Evolutionary conservation across 2,888 invertebrate species (phyloP).

Genomic region (Dicyrtoma fusca): DNA sequence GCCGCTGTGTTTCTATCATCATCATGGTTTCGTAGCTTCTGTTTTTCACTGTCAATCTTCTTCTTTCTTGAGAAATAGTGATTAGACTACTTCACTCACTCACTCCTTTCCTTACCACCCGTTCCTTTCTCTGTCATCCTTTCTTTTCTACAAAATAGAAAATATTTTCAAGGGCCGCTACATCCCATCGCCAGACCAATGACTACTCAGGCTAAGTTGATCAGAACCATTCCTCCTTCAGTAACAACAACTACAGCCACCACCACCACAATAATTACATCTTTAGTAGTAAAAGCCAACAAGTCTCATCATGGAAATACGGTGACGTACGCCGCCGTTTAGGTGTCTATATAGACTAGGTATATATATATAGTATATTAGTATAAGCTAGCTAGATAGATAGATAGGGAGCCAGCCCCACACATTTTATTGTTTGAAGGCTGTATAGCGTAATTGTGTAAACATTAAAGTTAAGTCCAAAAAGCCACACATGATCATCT

Average conservation of each 20-base stretch:
- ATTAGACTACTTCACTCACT: background rate
- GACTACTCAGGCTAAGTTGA: no score
- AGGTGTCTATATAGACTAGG: background rate
- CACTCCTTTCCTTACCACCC: slow-evolving; percentile 2
- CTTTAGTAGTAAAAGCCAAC: no score
- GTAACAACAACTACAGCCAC: no score
- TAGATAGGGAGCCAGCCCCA: no score
- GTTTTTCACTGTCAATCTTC: background rate
- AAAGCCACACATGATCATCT: no score
- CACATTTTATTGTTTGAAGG: background rate
- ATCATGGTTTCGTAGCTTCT: no score
- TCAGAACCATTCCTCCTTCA: no score
- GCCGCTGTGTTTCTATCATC: background rate
- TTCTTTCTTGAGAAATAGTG: slow-evolving; percentile 1
- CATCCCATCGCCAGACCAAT: no score
- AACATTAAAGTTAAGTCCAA: no score
- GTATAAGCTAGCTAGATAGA: background rate
- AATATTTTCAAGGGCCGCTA: no score
- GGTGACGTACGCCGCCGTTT: slow-evolving; percentile 9
- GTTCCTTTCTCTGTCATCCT: background rate
- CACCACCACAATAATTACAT: no score
- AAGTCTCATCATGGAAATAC: slow-evolving; percentile 25
- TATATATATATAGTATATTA: background rate
- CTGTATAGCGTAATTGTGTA: no score
- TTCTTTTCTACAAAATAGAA: background rate